Evolutionary conservation across 2,888 invertebrate species (phyloP).

Genomic region (Drosophila nigritarsus): DNA sequence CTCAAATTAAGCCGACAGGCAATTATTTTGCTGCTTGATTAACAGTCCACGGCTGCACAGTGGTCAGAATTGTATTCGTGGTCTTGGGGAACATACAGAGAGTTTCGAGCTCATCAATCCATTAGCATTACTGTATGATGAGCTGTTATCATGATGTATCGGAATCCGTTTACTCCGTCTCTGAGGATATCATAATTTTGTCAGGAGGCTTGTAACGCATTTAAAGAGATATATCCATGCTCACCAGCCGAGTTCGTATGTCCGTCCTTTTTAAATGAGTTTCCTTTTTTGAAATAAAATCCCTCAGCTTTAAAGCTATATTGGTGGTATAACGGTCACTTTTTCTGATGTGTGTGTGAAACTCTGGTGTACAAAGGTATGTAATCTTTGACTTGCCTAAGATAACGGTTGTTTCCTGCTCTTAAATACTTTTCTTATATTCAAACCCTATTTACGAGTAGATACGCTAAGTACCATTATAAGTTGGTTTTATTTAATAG

Average conservation of each 20-base stretch:
- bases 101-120: background rate
- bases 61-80: background rate
- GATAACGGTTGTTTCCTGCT: background rate
- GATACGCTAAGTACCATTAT: background rate
- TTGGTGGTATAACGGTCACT: background rate
- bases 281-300: background rate
- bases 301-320: background rate
- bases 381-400: background rate
- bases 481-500: background rate
- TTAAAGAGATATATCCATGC: background rate
- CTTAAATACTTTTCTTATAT: background rate
- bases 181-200: background rate
- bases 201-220: background rate
- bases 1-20: conserved; percentile 2
- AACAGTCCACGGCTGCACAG: background rate
- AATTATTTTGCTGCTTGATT: conserved; percentile 6
- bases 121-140: background rate
- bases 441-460: background rate
- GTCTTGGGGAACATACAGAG: background rate
- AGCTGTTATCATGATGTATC: background rate
- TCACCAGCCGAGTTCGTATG: background rate
- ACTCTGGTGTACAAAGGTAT: background rate
- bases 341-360: background rate
- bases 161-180: background rate
- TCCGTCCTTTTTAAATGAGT: background rate